Conservation (phyloP, 2,797 vertebrate species). For the Ctenopoma multispine region DNA sequence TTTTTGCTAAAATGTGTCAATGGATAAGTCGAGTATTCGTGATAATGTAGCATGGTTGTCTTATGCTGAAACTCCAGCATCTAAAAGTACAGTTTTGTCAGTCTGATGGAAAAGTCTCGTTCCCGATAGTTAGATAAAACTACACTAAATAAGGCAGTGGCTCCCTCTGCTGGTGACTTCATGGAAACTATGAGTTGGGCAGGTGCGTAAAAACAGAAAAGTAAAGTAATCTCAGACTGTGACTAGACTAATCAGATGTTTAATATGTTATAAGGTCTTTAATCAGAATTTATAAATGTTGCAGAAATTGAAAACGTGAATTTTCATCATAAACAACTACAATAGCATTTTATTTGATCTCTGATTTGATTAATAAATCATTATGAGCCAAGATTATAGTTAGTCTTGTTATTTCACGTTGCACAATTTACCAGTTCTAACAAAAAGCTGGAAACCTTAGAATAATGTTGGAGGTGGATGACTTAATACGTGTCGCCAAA, state of each 20-base stretch:
- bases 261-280: neutral
- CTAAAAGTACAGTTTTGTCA: neutral
- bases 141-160: constrained; percentile 14
- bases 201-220: constrained; percentile 53
- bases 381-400: neutral
- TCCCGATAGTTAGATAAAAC: neutral
- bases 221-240: neutral
- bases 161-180: constrained; percentile 75
- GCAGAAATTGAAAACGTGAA: neutral
- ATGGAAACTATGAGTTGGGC: constrained; percentile 24
- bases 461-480: constrained; percentile 50
- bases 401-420: neutral
- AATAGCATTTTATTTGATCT: neutral
- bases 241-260: neutral
- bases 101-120: neutral
- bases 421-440: constrained; percentile 8
- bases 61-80: neutral
- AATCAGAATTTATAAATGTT: too few species aligned
- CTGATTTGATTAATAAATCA: neutral
- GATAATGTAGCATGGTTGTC: neutral
- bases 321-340: neutral
- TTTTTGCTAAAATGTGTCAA: neutral
- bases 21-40: neutral
- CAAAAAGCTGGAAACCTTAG: constrained; percentile 7
- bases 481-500: constrained; percentile 65